A percentile compares a stretch with the other conserved stretches of the same genome.
phyloP scores from a whole-genome alignment of 2,888 invertebrate genomes.

The Andrena bicolor region DNA sequence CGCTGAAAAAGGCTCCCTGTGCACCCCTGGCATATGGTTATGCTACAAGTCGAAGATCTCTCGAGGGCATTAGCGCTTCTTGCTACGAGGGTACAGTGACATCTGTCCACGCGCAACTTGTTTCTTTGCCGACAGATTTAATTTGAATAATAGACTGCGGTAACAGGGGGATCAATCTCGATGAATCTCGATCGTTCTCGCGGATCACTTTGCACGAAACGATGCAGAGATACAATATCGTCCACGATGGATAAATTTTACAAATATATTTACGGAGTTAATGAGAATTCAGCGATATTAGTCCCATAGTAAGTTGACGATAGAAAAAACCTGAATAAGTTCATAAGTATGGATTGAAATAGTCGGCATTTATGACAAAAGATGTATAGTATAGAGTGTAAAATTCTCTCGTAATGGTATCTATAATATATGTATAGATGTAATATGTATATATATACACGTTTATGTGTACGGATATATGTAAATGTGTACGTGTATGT shows the following conservation, averaged over 20 bases:
- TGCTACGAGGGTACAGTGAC: no score
- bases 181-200: constrained; percentile 37
- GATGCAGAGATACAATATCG: constrained; percentile 59
- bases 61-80: no score
- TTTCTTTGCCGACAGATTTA: neutral
- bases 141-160: neutral
- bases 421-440: constrained; percentile 61
- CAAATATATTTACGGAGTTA: constrained; percentile 67
- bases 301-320: constrained; percentile 80
- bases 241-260: constrained; percentile 58
- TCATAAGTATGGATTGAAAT: constrained; percentile 69
- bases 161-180: neutral
- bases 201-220: constrained; percentile 46
- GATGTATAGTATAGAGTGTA: constrained; percentile 75
- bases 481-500: constrained; percentile 9
- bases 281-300: constrained; percentile 77
- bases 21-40: no score
- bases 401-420: constrained; percentile 72
- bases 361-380: constrained; percentile 72
- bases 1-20: no score
- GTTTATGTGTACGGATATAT: neutral
- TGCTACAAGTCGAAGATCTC: no score
- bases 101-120: neutral
- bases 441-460: constrained; percentile 54
- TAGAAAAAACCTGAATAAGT: constrained; percentile 78